Evolutionary conservation across 1,140 invertebrate genomes (phyloP), one percentile per base, ranked within the genome.

Genomic region (Cyclina sinensis): DNA sequence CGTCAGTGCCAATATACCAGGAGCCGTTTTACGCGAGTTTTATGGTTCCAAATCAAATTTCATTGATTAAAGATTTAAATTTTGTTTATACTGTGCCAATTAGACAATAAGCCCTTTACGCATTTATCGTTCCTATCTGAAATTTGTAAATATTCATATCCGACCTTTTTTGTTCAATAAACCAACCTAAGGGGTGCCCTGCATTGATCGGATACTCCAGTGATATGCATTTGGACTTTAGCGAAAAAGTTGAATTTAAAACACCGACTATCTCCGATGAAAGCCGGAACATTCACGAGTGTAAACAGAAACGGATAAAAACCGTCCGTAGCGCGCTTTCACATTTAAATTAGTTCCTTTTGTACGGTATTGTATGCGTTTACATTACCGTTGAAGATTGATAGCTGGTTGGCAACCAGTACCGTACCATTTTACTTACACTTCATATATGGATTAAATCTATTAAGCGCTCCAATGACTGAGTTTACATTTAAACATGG

Each of bases 241-340:
- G 30, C 27, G 62, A 65, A 82, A 84, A 54, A 21, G 62, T 24
- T 70, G 32, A 70, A 73, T 73, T 73, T 16, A 43, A 84, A 84
- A 48, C 21, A 39, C 3, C 37, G 37, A 35, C 82, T 70, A 70
- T 84, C 82, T 70, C 62, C 65, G 43, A 48, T 84, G 82, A 84
- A 84, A 84, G 62, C 74, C 68, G 82, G 62, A 84, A 70, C 62
- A 48, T 48, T 46, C 21, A 70, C 35, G 43, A 84, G 35, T 73
- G 82, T 84, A 84, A 84, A 84, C 82, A 84, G 82, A 46, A 51
- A 84, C 82, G 65, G 82, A 84, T 84, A 84, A 84, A 70, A 73
- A 32, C 46, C 48, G 39, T 35, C 46, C 12, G 65, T 73, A 48
- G 65, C 65, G 82, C 27, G 82, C 82, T 84, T 84, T 84, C 82